phyloP scores from a whole-genome alignment of 2,797 vertebrate species.

The Gymnocypris eckloni region DNA sequence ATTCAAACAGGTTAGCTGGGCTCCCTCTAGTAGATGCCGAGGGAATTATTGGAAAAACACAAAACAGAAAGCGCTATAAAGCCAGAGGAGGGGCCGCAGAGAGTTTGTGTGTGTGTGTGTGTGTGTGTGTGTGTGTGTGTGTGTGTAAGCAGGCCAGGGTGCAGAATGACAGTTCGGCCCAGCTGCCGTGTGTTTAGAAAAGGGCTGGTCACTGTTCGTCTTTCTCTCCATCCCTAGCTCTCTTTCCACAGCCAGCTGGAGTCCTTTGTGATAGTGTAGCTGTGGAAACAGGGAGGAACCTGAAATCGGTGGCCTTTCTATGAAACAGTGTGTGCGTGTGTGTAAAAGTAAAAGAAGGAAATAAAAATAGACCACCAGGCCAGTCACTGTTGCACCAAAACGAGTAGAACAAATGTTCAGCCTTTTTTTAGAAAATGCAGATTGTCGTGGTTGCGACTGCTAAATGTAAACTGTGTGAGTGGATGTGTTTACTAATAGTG shows the following conservation, averaged over 20 bases:
- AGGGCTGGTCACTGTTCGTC: slow-evolving; percentile 58
- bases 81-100: slow-evolving; percentile 61
- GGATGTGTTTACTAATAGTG: slow-evolving; percentile 60
- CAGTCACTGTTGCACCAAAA: neutral
- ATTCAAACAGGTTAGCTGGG: slow-evolving; percentile 65
- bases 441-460: neutral
- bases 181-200: slow-evolving; percentile 74
- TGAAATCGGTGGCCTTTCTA: slow-evolving; percentile 62
- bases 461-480: neutral
- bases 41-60: slow-evolving; percentile 71
- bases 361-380: slow-evolving; percentile 27
- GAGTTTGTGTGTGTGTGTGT: slow-evolving; percentile 12
- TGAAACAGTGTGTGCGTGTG: slow-evolving; percentile 27
- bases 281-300: slow-evolving; percentile 74
- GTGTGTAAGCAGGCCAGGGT: slow-evolving; percentile 58
- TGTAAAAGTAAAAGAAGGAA: neutral
- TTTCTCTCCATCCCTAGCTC: slow-evolving; percentile 56
- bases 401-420: neutral
- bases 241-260: slow-evolving; percentile 73
- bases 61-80: slow-evolving; percentile 68
- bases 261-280: slow-evolving; percentile 76
- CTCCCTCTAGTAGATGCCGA: slow-evolving; percentile 74
- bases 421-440: neutral
- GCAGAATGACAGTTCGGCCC: slow-evolving; percentile 77
- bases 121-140: slow-evolving; percentile 2